phyloP scores from a whole-genome alignment of 2,888 invertebrate species.

The Ormyrus pomaceus region DNA sequence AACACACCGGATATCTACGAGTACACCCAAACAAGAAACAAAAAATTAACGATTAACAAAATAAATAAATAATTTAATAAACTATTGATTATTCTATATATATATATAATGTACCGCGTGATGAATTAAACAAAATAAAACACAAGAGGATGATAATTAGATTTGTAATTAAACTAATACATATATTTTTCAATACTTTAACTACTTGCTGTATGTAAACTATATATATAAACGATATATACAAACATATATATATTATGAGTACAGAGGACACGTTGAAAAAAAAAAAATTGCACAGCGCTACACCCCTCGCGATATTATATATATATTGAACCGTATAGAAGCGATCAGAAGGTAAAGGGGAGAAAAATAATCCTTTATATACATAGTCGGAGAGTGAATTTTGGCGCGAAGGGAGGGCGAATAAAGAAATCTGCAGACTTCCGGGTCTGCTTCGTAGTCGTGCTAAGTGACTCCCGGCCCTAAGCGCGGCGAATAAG shows the following conservation, averaged over 20 bases:
- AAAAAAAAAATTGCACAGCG: slow-evolving; percentile 35
- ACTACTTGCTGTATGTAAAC: slow-evolving; percentile 74
- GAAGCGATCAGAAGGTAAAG: slow-evolving; percentile 6
- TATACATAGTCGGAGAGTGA: not conserved
- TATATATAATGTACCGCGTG: slow-evolving; percentile 58
- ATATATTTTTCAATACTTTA: slow-evolving; percentile 76
- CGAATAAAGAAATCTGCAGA: too few species aligned
- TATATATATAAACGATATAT: slow-evolving; percentile 58
- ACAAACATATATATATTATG: slow-evolving; percentile 61
- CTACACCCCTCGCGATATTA: slow-evolving; percentile 25
- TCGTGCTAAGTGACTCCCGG: not conserved
- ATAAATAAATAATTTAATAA: slow-evolving; percentile 59
- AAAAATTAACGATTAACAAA: slow-evolving; percentile 59
- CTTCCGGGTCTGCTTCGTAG: too few species aligned
- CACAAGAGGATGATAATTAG: slow-evolving; percentile 69
- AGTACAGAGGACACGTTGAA: slow-evolving; percentile 27
- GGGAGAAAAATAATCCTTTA: not conserved
- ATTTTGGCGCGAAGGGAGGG: too few species aligned
- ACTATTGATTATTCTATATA: slow-evolving; percentile 61
- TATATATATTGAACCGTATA: not conserved
- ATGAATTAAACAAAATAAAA: slow-evolving; percentile 56
- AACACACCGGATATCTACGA: slow-evolving; percentile 42
- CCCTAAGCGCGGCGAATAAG: slow-evolving; percentile 21
- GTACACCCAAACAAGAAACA: slow-evolving; percentile 58
- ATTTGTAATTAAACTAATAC: slow-evolving; percentile 72